Conservation (phyloP, 1,140 invertebrate genomes). For the Cyphomyrmex costatus region DNA sequence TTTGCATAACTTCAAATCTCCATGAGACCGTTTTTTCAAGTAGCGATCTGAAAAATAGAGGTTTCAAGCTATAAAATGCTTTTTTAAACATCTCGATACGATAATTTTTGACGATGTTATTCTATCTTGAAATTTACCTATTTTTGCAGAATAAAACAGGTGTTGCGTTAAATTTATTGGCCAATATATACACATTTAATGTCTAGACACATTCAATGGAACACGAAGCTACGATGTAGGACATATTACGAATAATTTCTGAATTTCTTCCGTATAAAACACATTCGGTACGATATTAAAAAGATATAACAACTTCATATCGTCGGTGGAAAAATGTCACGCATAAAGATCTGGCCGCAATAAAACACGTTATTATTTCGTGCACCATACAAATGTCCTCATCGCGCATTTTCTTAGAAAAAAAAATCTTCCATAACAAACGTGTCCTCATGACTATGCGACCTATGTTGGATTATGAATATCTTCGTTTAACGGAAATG, state of each 20-base stretch:
- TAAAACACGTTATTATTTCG: conserved; percentile 37
- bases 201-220: conserved; percentile 24
- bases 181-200: too few species aligned
- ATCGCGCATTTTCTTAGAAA: background rate
- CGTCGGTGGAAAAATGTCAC: conserved; percentile 22
- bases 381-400: background rate
- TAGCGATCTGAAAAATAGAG: too few species aligned
- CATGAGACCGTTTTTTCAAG: too few species aligned
- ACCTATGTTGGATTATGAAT: conserved; percentile 3
- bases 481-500: background rate
- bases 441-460: background rate
- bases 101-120: too few species aligned
- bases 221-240: conserved; percentile 2
- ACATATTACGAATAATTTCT: conserved; percentile 65
- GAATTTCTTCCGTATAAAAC: conserved; percentile 44
- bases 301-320: background rate
- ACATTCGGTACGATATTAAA: conserved; percentile 54
- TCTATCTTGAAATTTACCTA: too few species aligned
- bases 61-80: too few species aligned
- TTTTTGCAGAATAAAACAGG: too few species aligned
- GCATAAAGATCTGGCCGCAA: conserved; percentile 35
- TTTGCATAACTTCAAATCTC: too few species aligned
- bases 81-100: too few species aligned
- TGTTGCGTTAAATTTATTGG: too few species aligned
- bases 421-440: background rate